These are phyloP conservation scores for Drosophila maculinotata DNA, from an alignment of 2,888 invertebrate genomes.

Conservation along the genomic window DNA sequence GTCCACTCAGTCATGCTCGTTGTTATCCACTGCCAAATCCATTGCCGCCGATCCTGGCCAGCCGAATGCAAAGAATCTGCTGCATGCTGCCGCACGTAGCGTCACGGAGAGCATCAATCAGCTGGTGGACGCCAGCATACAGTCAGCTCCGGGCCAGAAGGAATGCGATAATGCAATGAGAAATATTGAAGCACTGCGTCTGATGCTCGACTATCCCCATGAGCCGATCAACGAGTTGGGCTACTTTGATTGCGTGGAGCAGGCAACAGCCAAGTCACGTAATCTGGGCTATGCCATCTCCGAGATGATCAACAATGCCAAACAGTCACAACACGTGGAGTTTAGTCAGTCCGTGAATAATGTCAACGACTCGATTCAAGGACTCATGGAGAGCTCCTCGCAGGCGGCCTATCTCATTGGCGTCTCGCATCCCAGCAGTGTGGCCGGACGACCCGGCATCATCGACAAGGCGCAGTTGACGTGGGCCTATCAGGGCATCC, in stretches of 20 bases:
- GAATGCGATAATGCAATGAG: constrained; percentile 98
- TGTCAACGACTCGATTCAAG: constrained; percentile 95
- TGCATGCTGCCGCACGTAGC: constrained; percentile 94
- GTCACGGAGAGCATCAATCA: constrained; percentile 97
- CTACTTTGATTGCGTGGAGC: constrained; percentile 97
- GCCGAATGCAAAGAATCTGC: constrained; percentile 95
- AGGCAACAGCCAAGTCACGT: constrained; percentile 95
- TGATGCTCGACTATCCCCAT: constrained; percentile 92
- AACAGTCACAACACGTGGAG: constrained; percentile 93
- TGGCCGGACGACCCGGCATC: constrained; percentile 94
- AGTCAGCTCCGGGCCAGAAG: constrained; percentile 97
- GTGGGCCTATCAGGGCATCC: constrained; percentile 95
- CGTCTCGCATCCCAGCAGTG: constrained; percentile 95
- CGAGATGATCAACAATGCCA: constrained; percentile 96
- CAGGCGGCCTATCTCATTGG: constrained; percentile 98
- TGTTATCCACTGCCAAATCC: constrained; percentile 94
- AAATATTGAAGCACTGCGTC: constrained; percentile 94
- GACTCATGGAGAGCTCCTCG: constrained; percentile 95
- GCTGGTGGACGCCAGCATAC: constrained; percentile 90
- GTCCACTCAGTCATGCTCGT: constrained; percentile 93
- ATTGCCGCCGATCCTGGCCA: constrained; percentile 95
- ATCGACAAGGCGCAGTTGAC: constrained; percentile 95
- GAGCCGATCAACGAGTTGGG: constrained; percentile 95
- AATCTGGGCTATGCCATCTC: constrained; percentile 95
- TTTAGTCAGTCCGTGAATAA: constrained; percentile 93